Evolutionary conservation across 2,888 invertebrate genomes (phyloP), one percentile per base, ranked within the genome.

Genomic region (Agrotis segetum): DNA sequence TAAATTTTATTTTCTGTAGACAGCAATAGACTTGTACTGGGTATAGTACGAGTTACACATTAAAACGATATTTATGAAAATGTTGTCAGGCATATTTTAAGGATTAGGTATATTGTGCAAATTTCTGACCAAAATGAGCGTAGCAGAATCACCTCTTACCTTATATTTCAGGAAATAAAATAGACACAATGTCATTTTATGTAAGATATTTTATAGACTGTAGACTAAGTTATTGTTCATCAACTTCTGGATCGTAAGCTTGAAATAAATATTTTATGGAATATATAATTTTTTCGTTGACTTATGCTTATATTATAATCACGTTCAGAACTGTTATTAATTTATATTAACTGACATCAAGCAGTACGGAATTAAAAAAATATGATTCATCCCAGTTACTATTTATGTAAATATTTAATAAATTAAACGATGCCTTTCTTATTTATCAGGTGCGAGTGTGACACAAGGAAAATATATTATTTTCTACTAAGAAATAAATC

Each of bases 401-500:
- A 40, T 24, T 13, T 40, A 40, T 34, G 14, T 53, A 62, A 24
- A 62, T n/a, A 13, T n/a, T 46, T 17, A 29, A 55, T 74, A 34
- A n/a, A 21, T 56, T 50, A 62, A 60, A 66, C 47, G 13, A 34
- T 59, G 40, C 16, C 6, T 62, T 58, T 65, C 16, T 71, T 67
- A 70, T 70, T 65, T 72, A 72, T 63, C 19, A 71, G 24, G 17
- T 46, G 13, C 29, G 29, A 24, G n/a, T 63, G 34, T 61, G 60
- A 64, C 60, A 56, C 40, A 52, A 59, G 44, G 63, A 61, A 72
- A 34, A 71, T 63, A 66, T 59, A 68, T 67, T 53, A 70, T 73
- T 74, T 74, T 77, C 74, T 67, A 61, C 49, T 66, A 59, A 74
- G 68, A 68, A 52, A 59, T 82, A 72, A 77, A 81, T 84, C 74